Evolutionary conservation across 1,140 invertebrate species (phyloP), one percentile per base, ranked within the genome.

Genomic region (Apis dorsata): DNA sequence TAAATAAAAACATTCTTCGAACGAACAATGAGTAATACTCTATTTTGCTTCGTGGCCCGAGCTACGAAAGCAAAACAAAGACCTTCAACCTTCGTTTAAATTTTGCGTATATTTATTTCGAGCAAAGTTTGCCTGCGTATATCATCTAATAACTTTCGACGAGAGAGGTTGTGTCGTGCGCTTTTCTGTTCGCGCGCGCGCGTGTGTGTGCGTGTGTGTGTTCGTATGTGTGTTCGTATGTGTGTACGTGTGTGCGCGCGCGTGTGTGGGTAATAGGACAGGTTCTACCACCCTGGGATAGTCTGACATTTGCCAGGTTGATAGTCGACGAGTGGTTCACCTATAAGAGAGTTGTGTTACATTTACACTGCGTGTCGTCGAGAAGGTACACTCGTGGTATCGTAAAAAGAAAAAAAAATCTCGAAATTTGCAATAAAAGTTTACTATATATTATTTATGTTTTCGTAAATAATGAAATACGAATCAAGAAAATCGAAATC

Each of bases 251-350:
- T 53, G 10, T 53, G 0, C 17, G 17, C 17, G 24, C 17, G 3
- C n/a, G 60, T 51, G 63, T 63, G 59, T 24, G 13, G 8, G 62
- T 75, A 55, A 69, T 70, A 75, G 55, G 87, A 88, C 85, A 88
- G 82, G 87, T 88, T 88, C 83, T 81, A 71, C 77, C 68, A 79
- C 68, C 62, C 71, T 49, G 79, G 81, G 84, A 86, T 75, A 89
- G 87, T 89, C 87, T 90, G 89, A 90, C 88, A 90, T 90, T 90
- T 90, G 86, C 89, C 86, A 87, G 86, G 86, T 88, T 90, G 85
- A 89, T 87, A 86, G 79, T 70, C 81, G 73, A 28, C 78, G 87
- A 90, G 89, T 90, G 84, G 86, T 89, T 89, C 88, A 90, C 88
- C 87, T 90, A 90, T 90, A 83, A 83, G 78, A 81, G 57, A 73